phyloP scores from a whole-genome alignment of 2,797 vertebrate species.

The Sebastes flavidus region DNA sequence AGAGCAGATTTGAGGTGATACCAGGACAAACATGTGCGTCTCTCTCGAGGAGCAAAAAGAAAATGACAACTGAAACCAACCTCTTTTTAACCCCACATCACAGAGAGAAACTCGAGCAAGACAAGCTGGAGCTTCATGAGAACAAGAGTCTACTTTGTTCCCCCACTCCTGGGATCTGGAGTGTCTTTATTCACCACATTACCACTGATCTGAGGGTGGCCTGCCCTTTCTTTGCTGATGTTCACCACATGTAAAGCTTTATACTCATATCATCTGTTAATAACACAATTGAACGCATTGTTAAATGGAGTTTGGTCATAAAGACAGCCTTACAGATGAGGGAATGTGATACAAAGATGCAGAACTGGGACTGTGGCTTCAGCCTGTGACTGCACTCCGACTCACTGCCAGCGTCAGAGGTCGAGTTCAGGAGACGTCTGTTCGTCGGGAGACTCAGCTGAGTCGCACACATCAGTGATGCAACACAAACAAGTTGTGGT shows the following conservation, averaged over 20 bases:
- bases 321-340: slow-evolving; percentile 1
- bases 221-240: neutral
- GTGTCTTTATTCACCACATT: slow-evolving; percentile 20
- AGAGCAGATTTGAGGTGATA: slow-evolving; percentile 24
- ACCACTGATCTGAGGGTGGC: slow-evolving; percentile 9
- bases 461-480: slow-evolving; percentile 45
- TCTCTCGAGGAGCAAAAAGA: neutral
- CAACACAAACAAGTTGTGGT: slow-evolving; percentile 38
- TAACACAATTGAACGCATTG: slow-evolving; percentile 18
- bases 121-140: slow-evolving; percentile 9
- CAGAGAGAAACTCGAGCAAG: slow-evolving; percentile 3
- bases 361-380: neutral
- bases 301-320: neutral
- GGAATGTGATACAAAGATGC: slow-evolving; percentile 6
- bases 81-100: slow-evolving; percentile 21
- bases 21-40: slow-evolving; percentile 27
- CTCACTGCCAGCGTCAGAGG: slow-evolving; percentile 43
- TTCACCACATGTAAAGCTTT: slow-evolving; percentile 18
- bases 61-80: slow-evolving; percentile 6
- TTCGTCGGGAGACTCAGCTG: slow-evolving; percentile 32
- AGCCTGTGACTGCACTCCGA: slow-evolving; percentile 32
- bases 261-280: slow-evolving; percentile 12
- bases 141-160: slow-evolving; percentile 46
- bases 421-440: neutral
- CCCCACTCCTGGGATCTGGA: neutral